A percentile compares a stretch with the other conserved stretches of the same genome.
Conservation (phyloP, 2,797 vertebrate genomes). For the Champsocephalus esox region DNA sequence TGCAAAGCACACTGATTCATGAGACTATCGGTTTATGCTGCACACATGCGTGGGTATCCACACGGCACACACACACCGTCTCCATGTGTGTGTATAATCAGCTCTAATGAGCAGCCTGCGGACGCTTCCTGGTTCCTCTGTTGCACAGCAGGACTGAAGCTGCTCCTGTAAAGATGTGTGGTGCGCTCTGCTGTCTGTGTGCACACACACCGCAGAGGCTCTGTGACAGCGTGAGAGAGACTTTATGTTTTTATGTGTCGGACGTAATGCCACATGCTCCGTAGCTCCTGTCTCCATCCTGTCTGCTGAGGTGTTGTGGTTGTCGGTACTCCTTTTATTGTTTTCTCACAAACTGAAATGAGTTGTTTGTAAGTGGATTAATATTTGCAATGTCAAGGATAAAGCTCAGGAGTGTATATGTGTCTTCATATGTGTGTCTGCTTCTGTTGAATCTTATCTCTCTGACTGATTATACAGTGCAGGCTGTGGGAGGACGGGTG, state of each 20-base stretch:
- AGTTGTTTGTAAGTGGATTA: neutral
- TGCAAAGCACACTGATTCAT: constrained; percentile 3
- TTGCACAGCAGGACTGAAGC: constrained; percentile 73
- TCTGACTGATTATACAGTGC: constrained; percentile 86
- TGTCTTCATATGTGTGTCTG: neutral
- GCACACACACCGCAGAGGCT: constrained; percentile 30
- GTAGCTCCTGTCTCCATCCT: constrained; percentile 69
- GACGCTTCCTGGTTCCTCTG: constrained; percentile 77
- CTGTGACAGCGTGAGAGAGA: constrained; percentile 56
- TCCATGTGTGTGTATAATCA: constrained; percentile 77
- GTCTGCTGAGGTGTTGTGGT: constrained; percentile 41
- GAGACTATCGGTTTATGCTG: constrained; percentile 7
- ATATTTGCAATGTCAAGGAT: neutral
- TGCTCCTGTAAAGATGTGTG: constrained; percentile 55
- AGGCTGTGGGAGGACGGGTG: constrained; percentile 97
- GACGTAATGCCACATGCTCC: constrained; percentile 42
- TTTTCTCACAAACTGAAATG: neutral
- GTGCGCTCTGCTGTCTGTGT: constrained; percentile 32
- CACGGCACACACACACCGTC: constrained; percentile 29
- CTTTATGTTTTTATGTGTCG: constrained; percentile 61
- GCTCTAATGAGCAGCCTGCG: constrained; percentile 78
- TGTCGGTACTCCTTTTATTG: neutral
- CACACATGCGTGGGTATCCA: constrained; percentile 21
- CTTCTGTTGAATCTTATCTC: constrained; percentile 29
- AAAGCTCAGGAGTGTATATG: constrained; percentile 4